phyloP scores from a whole-genome alignment of 2,797 vertebrate genomes.

The Strix occidentalis region DNA sequence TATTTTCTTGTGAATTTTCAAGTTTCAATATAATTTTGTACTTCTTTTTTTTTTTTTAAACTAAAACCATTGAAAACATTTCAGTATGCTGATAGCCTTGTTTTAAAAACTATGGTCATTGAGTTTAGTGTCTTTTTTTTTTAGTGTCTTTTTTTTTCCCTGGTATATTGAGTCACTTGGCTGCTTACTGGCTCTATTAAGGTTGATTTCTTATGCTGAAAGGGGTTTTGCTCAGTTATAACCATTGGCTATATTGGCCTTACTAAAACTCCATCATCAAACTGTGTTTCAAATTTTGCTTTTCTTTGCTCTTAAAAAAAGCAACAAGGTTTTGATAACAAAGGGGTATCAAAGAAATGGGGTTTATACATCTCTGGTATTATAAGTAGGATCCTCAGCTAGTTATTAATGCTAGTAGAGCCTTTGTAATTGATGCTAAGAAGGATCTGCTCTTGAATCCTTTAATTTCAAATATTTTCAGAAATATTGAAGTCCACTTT shows the following conservation, averaged over 20 bases:
- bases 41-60: not conserved
- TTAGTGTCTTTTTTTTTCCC: not conserved
- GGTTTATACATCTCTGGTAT: not conserved
- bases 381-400: not conserved
- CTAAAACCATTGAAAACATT: not conserved
- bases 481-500: not conserved
- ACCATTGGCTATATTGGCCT: not conserved
- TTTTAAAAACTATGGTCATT: not conserved
- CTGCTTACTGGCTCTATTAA: not conserved
- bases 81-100: not conserved
- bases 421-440: not conserved
- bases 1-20: not conserved
- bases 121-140: not conserved
- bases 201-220: not conserved
- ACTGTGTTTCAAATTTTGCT: not conserved
- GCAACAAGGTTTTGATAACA: not conserved
- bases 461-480: not conserved
- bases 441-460: not conserved
- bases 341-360: not conserved
- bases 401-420: not conserved
- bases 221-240: not conserved
- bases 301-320: not conserved
- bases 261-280: not conserved
- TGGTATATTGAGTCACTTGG: accelerated
- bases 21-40: not conserved